Evolutionary conservation across 2,888 invertebrate genomes (phyloP).

Genomic region (Cephus pygmeus): DNA sequence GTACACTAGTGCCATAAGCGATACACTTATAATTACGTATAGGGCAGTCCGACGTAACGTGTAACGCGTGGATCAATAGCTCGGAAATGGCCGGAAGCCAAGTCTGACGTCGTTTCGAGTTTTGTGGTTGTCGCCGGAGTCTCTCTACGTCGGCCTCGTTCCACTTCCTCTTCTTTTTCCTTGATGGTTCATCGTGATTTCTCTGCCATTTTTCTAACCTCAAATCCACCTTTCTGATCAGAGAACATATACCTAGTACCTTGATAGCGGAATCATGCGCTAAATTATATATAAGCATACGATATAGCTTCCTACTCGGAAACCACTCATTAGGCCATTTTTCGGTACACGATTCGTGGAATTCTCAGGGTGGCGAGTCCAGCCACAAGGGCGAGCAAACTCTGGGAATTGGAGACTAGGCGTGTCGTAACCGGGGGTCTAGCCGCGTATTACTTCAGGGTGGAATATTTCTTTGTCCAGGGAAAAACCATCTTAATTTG

Average conservation of each 20-base stretch:
- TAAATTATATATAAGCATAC: neutral
- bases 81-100: conserved; percentile 64
- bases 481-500: neutral
- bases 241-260: neutral
- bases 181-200: conserved; percentile 27
- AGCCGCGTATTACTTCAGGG: neutral
- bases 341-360: neutral
- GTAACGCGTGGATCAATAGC: conserved; percentile 57
- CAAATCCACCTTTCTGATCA: neutral
- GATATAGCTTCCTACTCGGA: neutral
- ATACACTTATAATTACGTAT: conserved; percentile 61
- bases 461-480: neutral
- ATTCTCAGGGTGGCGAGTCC: neutral
- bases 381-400: neutral
- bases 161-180: conserved; percentile 45
- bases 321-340: neutral
- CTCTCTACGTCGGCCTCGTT: conserved; percentile 39
- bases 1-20: conserved; percentile 18
- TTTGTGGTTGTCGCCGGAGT: conserved; percentile 59
- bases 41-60: conserved; percentile 58
- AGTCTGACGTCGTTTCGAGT: conserved; percentile 64
- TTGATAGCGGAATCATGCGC: neutral
- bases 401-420: neutral
- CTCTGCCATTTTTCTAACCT: too few relatives aligned
- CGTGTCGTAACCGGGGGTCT: neutral